Evolutionary conservation across 2,113 vertebrate genomes (phyloP).

Genomic region (Coturnix japonica): DNA sequence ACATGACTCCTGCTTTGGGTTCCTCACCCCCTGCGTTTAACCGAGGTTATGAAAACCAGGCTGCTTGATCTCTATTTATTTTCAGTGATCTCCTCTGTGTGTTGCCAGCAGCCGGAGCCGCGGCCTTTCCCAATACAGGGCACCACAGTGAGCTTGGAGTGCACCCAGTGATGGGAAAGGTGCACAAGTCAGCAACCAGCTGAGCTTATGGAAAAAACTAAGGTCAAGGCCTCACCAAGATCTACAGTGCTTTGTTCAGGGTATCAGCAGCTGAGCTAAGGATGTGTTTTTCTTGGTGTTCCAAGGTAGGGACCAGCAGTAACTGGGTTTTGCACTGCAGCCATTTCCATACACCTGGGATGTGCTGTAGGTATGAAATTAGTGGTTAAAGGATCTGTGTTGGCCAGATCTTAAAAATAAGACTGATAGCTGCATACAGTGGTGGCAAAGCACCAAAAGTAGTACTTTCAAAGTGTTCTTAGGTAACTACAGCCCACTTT

Average conservation of each 20-base stretch:
- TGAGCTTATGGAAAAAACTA: constrained; percentile 29
- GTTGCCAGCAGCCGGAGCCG: constrained; percentile 30
- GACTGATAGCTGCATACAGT: neutral
- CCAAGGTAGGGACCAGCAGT: neutral
- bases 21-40: constrained; percentile 61
- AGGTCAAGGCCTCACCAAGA: neutral
- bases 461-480: neutral
- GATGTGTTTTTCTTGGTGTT: neutral
- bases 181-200: neutral
- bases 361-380: neutral
- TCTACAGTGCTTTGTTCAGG: constrained; percentile 23
- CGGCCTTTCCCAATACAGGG: constrained; percentile 42
- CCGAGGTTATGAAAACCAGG: constrained; percentile 64
- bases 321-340: neutral
- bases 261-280: neutral
- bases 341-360: neutral
- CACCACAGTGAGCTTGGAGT: neutral
- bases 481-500: neutral
- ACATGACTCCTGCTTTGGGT: neutral
- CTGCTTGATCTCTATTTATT: constrained; percentile 61
- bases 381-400: neutral
- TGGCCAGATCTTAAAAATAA: neutral
- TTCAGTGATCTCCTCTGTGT: constrained; percentile 55
- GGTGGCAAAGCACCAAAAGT: neutral
- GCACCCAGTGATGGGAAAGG: neutral